Evolutionary conservation across 2,113 vertebrate species (phyloP), one percentile per base, ranked within the genome.

Genomic region (Petroica traversi): DNA sequence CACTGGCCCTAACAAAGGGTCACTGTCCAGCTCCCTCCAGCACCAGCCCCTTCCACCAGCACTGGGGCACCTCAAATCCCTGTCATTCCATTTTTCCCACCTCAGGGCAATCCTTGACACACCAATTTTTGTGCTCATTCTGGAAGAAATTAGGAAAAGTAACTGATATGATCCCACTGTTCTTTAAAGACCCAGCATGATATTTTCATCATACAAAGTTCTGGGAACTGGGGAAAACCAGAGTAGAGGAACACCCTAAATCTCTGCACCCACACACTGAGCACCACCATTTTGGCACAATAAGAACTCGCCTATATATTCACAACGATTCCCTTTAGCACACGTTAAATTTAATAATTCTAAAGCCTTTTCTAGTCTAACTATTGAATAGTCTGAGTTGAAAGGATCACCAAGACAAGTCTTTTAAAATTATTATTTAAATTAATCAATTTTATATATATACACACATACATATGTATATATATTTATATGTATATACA

Each of bases 1-100:
- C 89, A 5, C 45, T 4, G 79, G 59, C 14, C 57, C 28, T 29
- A 93, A 97, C 95, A 97, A 97, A 97, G 96, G 69, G 83, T 29
- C 89, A 85, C 83, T 97, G 90, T 97, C 92, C 38, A 0, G 61
- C 57, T 72, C 75, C 25, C 11, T 52, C 40, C 46, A 5, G 12
- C 85, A 38, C 13, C 77, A 38, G 26, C 52, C 49, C 85, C 29
- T 72, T 86, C 66, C 46, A 18, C 4, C 1, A 62, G 71, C 57
- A 43, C 25, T 3, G 13, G 33, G 12, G 43, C 77, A 2, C 2
- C 36, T 29, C 36, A 0, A 0, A 16, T 0, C 61, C 36, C 0
- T 4, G 0, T 0, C 14, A 22, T 40, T n/a, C 51, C 10, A 0
- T 1, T 3, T 15, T 29, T 11, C 41, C 41, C 64, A 84, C 57